phyloP scores from a whole-genome alignment of 53 echinoderm and acorn worm genomes.

The Arbacia lixula region DNA sequence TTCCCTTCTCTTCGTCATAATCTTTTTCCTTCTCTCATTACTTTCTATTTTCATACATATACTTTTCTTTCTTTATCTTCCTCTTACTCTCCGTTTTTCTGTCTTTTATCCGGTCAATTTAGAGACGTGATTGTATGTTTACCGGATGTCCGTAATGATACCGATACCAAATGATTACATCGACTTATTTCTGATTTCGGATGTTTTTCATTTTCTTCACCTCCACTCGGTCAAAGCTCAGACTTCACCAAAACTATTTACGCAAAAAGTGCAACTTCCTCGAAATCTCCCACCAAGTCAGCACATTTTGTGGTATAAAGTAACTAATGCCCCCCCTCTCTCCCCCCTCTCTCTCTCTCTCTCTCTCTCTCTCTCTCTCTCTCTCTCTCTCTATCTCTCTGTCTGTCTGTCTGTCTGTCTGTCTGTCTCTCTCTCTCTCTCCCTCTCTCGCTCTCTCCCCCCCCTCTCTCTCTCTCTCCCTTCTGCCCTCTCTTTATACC shows the following conservation, averaged over 20 bases:
- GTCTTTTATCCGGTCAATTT: no score
- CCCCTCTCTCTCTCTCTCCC: background rate
- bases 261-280: constrained; percentile 39
- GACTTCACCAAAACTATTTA: background rate
- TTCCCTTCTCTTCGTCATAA: no score
- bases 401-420: background rate
- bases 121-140: no score
- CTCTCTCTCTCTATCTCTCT: background rate
- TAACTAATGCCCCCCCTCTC: background rate
- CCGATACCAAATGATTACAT: no score
- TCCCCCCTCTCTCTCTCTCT: background rate
- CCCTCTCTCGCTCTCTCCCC: background rate
- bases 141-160: no score
- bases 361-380: background rate
- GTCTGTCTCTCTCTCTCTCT: background rate
- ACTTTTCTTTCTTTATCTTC: no score
- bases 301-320: background rate
- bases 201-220: no score
- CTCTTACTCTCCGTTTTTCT: no score
- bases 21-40: no score
- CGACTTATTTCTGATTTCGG: no score
- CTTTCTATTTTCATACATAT: no score
- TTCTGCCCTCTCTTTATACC: background rate
- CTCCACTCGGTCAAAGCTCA: background rate
- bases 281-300: constrained; percentile 34